Evolutionary conservation across 2,888 invertebrate species (phyloP).

Genomic region (Crocallis elinguaria): DNA sequence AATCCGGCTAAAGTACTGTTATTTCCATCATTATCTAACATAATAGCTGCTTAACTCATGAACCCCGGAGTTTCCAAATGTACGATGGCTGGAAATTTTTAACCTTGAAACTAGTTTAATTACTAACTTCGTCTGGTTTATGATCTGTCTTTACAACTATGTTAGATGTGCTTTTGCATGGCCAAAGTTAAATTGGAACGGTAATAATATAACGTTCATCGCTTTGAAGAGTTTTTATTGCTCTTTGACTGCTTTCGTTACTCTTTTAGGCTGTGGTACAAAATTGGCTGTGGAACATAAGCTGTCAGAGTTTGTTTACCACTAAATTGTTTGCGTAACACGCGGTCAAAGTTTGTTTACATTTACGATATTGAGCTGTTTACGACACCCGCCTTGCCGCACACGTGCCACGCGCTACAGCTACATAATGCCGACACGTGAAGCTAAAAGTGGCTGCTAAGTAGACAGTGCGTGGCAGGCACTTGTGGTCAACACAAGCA

Average conservation of each 20-base stretch:
- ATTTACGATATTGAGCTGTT: no score
- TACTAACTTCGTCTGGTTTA: slow-evolving; percentile 23
- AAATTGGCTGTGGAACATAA: no score
- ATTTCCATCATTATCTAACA: neutral
- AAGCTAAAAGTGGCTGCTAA: no score
- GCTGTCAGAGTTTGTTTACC: no score
- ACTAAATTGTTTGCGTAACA: no score
- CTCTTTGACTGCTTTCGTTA: neutral
- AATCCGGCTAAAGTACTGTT: slow-evolving; percentile 10
- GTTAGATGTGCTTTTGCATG: slow-evolving; percentile 20
- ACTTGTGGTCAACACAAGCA: no score
- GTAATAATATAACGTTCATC: slow-evolving; percentile 13
- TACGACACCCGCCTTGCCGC: no score
- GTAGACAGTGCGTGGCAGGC: no score
- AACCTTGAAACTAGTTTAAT: slow-evolving; percentile 31
- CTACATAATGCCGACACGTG: no score
- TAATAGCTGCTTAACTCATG: slow-evolving; percentile 15
- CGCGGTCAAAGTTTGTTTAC: no score
- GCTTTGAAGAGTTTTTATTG: slow-evolving; percentile 8
- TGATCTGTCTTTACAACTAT: slow-evolving; percentile 29
- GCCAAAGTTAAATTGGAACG: slow-evolving; percentile 23
- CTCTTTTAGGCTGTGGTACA: neutral
- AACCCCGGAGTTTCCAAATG: slow-evolving; percentile 16
- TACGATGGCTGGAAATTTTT: slow-evolving; percentile 26
- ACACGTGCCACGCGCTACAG: no score